Conservation (phyloP, 1,140 invertebrate genomes). For the Teleogryllus occipitalis region DNA sequence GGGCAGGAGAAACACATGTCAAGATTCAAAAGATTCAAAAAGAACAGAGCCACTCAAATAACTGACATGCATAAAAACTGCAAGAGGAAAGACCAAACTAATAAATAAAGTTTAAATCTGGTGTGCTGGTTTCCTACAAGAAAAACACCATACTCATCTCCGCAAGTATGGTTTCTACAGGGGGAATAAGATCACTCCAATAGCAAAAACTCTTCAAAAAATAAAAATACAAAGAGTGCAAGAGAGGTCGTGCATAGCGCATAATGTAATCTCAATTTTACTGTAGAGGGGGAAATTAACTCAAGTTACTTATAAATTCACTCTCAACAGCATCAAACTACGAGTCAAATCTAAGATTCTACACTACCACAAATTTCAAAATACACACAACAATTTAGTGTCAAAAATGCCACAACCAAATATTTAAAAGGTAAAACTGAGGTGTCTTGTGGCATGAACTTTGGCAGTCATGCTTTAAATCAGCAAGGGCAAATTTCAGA, state of each 20-base stretch:
- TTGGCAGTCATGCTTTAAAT: background rate
- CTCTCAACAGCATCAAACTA: conserved; percentile 18
- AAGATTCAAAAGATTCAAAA: background rate
- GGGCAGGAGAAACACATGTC: conserved; percentile 3
- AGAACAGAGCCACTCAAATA: conserved; percentile 4
- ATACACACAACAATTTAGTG: conserved; percentile 13
- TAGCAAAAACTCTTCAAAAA: background rate
- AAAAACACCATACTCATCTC: background rate
- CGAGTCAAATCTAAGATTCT: conserved; percentile 11
- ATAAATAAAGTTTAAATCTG: background rate
- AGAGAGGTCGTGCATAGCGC: conserved; percentile 2
- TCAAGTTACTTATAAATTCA: conserved; percentile 9
- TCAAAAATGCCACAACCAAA: conserved; percentile 13
- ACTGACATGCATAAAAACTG: background rate
- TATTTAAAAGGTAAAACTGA: background rate
- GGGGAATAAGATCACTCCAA: background rate
- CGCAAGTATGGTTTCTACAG: background rate
- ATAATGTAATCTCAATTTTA: background rate
- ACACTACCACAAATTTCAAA: conserved; percentile 16
- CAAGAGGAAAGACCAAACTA: background rate
- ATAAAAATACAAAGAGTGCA: background rate
- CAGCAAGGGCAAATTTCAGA: background rate
- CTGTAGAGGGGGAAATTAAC: background rate
- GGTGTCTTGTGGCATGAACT: background rate
- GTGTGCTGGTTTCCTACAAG: conserved; percentile 3